phyloP scores from a whole-genome alignment of 2,888 invertebrate species.

The Drosophila ustulata region DNA sequence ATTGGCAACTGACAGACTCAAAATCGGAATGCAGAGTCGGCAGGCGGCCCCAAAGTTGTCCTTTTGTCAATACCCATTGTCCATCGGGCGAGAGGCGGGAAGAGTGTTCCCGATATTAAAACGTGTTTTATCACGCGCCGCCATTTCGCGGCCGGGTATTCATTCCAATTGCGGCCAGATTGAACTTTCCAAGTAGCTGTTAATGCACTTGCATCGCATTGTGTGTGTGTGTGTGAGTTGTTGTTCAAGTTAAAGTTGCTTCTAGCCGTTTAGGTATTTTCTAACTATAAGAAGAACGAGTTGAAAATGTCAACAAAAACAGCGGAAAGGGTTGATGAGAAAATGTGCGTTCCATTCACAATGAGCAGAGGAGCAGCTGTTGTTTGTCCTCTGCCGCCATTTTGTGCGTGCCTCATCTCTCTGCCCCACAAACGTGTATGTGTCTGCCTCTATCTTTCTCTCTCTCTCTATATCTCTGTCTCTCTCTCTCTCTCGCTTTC shows the following conservation, averaged over 20 bases:
- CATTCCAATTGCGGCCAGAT: slow-evolving; percentile 79
- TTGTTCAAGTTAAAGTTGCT: slow-evolving; percentile 58
- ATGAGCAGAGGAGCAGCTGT: slow-evolving; percentile 69
- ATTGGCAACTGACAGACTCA: slow-evolving; percentile 40
- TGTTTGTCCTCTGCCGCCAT: slow-evolving; percentile 80
- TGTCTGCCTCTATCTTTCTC: slow-evolving; percentile 33
- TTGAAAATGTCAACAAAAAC: slow-evolving; percentile 61
- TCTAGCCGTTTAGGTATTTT: slow-evolving; percentile 33
- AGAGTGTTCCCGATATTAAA: slow-evolving; percentile 64
- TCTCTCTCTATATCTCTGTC: slow-evolving; percentile 17
- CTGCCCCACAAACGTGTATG: slow-evolving; percentile 25
- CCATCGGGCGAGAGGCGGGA: slow-evolving; percentile 14
- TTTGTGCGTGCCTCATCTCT: slow-evolving; percentile 64
- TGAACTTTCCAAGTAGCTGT: slow-evolving; percentile 78
- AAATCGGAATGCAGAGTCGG: slow-evolving; percentile 10
- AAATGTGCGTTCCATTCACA: slow-evolving; percentile 35
- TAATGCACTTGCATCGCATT: slow-evolving; percentile 62
- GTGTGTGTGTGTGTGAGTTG: not conserved
- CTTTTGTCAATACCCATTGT: slow-evolving; percentile 50
- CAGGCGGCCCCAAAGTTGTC: slow-evolving; percentile 6
- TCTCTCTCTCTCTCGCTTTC: slow-evolving; percentile 9
- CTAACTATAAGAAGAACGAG: slow-evolving; percentile 39
- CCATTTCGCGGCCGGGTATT: slow-evolving; percentile 79
- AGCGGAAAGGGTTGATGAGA: slow-evolving; percentile 60
- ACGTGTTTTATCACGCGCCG: slow-evolving; percentile 80